These are phyloP conservation scores for Apeltes quadracus DNA, from an alignment of 2,113 vertebrate species.

Conservation along the genomic window DNA sequence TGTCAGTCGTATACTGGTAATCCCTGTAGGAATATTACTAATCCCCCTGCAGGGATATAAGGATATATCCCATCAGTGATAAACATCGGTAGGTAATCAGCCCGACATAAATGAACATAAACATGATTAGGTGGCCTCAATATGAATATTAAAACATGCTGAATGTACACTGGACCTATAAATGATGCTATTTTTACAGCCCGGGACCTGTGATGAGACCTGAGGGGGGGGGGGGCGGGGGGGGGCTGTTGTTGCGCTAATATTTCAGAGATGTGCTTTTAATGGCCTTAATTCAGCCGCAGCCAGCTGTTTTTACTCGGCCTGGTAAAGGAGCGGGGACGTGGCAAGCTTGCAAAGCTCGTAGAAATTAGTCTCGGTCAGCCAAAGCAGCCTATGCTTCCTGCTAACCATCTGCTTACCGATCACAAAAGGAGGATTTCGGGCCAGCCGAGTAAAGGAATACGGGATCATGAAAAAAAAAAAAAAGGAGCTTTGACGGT, in stretches of 20 bases:
- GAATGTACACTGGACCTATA: not conserved
- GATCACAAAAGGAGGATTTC: conserved; percentile 97
- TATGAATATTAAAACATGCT: conserved; percentile 21
- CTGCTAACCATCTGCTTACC: conserved; percentile 99
- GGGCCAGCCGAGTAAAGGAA: conserved; percentile 75
- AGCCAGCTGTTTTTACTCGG: conserved; percentile 94
- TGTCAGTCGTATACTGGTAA: not conserved
- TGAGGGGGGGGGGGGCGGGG: not conserved
- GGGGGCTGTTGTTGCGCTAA: conserved; percentile 79
- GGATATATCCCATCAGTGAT: not conserved
- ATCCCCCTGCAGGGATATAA: conserved; percentile 4
- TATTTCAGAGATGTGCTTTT: conserved; percentile 96
- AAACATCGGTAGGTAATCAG: conserved; percentile 8
- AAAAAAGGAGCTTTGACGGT: conserved; percentile 75
- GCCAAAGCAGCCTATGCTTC: conserved; percentile 92
- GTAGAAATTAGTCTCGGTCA: conserved; percentile 99
- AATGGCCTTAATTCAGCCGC: conserved; percentile 92
- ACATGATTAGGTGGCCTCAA: not conserved
- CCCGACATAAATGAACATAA: not conserved
- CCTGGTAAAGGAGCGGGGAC: conserved; percentile 89
- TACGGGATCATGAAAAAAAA: conserved; percentile 74
- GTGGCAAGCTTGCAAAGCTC: conserved; percentile 96
- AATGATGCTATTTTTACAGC: no score
- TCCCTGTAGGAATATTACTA: conserved; percentile 1
- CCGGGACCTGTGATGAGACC: no score